These are phyloP conservation scores for Ia io DNA, from an alignment of 2,113 vertebrate species.

Conservation along the genomic window DNA sequence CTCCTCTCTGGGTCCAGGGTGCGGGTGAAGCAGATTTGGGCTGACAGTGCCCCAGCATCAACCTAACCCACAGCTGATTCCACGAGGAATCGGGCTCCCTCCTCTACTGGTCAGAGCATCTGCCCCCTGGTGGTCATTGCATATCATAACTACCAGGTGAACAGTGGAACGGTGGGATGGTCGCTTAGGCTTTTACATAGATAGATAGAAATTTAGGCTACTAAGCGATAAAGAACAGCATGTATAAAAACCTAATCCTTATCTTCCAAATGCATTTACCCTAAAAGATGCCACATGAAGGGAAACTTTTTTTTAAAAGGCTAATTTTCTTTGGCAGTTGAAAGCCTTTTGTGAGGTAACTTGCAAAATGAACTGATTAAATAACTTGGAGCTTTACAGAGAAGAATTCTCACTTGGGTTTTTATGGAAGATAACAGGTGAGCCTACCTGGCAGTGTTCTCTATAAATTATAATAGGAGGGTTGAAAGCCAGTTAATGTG, in stretches of 20 bases:
- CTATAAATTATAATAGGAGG: background rate
- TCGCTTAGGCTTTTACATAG: no score
- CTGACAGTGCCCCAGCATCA: no score
- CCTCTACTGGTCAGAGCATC: no score
- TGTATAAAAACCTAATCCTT: background rate
- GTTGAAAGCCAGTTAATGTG: background rate
- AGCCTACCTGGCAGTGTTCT: background rate
- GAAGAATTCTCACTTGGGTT: background rate
- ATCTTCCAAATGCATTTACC: background rate
- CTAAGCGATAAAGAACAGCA: background rate
- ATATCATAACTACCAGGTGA: no score
- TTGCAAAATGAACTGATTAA: background rate
- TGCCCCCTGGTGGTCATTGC: no score
- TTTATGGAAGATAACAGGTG: conserved; percentile 1
- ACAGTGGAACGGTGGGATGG: no score
- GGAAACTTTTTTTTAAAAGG: background rate
- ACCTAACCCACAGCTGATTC: no score
- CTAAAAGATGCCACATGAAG: background rate
- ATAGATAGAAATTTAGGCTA: background rate
- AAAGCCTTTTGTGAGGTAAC: background rate
- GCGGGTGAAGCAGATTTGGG: no score
- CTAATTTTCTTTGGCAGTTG: background rate
- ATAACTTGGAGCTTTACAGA: background rate
- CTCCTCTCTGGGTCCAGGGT: no score
- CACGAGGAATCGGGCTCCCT: no score